Evolutionary conservation across 92 coral and sea anemone species (phyloP), one percentile per base, ranked within the genome.

Genomic region (Porites divaricata): DNA sequence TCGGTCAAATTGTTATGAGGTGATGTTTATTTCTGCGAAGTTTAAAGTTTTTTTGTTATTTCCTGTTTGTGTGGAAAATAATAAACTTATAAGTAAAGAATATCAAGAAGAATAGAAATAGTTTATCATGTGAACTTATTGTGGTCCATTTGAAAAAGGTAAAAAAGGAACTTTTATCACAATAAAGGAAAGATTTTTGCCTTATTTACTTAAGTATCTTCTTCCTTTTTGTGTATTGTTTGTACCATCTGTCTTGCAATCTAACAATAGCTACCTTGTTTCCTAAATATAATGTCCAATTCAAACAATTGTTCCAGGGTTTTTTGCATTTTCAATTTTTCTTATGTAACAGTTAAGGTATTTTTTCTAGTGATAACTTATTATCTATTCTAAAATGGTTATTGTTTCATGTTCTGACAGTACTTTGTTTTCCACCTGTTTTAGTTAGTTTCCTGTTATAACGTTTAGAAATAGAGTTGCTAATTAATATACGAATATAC

Each of bases 191-290:
- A 51, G 65, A 10, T 71, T 71, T 3, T 25, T 23, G 9, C 24
- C 53, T 67, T 67, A 79, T 79, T 79, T 67, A 25, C 67, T 53
- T 67, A 20, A 45, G 49, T 19, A 14, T 54, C n/a, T 54, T 23
- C 64, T 23, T 62, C 35, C 15, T 15, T 50, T 26, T 63, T 21
- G 79, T 67, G 54, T 75, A 75, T 26, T 35, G 23, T 17, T 17
- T 54, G 4, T 6, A 24, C 51, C 84, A 79, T 74, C 84, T 79
- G 84, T 79, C 15, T 35, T 0, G 6, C 50, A 66, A 66, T 10
- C 64, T 54, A 28, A 25, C 7, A 58, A 80, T 16, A 54, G 76
- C 8, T 11, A 63, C 59, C 52, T 51, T 54, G 58, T 6, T 4
- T 35, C 50, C 70, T 48, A 77, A 63, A 53, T 9, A 9, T 14